Base-by-base conservation (phyloP, 1,140 invertebrate species). In the Lordiphosa collinella region DNA sequence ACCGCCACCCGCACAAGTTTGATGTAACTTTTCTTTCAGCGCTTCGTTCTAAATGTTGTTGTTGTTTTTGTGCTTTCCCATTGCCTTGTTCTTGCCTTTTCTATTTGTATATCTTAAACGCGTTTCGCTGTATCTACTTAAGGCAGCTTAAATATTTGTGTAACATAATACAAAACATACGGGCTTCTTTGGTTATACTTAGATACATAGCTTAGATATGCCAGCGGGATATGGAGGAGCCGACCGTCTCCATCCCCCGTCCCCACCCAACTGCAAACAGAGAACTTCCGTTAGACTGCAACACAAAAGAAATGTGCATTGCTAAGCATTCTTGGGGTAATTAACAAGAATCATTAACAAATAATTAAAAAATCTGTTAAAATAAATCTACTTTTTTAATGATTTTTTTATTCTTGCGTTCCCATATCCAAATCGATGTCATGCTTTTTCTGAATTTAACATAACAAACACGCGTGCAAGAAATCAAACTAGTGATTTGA, bases 101-200 rank as follows among this genome's bases (percentile, higher is more conserved):
- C 37, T 74, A 80, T 75, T 80, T 82, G 76, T 80, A 80, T 80
- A 82, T 82, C 76, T 82, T 82, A 64, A 82, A 82, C 76, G 78
- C 78, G 76, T 82, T 82, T 82, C 66, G 71, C 74, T 82, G 76
- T 82, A 82, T 84, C 78, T 84, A 84, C 72, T 84, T 82, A 76
- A 84, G 76, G 51, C 76, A 80, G 76, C 76, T 80, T 80, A 80
- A 80, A 82, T 82, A 82, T 82, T 82, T 84, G 76, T 82, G 76
- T 82, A 82, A 82, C 78, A 84, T 84, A 82, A 82, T 82, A 84
- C 76, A 82, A 76, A 76, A 82, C 67, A 82, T 82, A 82, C 76
- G 78, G 78, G 76, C 76, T 82, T 82, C 76, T 84, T 84, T 84
- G 71, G 76, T 55, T 68, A 82, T 82, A 76, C 72, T 82, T 82